These are phyloP conservation scores for Agriopis leucophaearia DNA, from an alignment of 2,888 invertebrate species.

Conservation along the genomic window DNA sequence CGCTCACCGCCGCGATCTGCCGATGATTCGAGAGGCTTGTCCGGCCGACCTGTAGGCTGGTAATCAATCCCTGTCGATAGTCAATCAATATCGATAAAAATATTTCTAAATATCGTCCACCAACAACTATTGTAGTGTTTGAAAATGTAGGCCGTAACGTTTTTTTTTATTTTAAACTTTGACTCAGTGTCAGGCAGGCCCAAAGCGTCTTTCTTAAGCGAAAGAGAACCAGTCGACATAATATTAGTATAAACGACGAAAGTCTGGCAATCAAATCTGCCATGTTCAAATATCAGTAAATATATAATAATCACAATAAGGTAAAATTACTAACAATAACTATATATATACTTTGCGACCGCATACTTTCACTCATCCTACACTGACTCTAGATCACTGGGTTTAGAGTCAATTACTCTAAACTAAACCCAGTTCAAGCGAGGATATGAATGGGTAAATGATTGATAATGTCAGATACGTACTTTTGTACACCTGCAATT, in stretches of 20 bases:
- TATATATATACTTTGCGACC: neutral
- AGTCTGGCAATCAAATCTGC: no score
- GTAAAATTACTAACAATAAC: no score
- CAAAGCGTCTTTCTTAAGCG: neutral
- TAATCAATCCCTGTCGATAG: constrained; percentile 29
- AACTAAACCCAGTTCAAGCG: neutral
- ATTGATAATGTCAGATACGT: neutral
- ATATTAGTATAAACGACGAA: neutral
- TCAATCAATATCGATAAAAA: constrained; percentile 35
- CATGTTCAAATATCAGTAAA: no score
- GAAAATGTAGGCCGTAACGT: neutral
- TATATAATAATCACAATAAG: no score
- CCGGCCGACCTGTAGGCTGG: constrained; percentile 47
- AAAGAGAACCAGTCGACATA: neutral
- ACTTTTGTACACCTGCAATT: neutral
- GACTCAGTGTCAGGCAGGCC: neutral
- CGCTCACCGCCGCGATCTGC: constrained; percentile 25
- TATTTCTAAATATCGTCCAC: no score
- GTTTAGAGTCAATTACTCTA: no score
- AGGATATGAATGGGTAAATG: neutral
- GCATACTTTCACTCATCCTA: neutral
- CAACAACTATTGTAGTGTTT: neutral
- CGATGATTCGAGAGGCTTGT: constrained; percentile 35
- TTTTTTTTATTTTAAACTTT: neutral
- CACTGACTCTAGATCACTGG: neutral